phyloP scores from a whole-genome alignment of 1,140 invertebrate species.

The Drosophila mauritiana region DNA sequence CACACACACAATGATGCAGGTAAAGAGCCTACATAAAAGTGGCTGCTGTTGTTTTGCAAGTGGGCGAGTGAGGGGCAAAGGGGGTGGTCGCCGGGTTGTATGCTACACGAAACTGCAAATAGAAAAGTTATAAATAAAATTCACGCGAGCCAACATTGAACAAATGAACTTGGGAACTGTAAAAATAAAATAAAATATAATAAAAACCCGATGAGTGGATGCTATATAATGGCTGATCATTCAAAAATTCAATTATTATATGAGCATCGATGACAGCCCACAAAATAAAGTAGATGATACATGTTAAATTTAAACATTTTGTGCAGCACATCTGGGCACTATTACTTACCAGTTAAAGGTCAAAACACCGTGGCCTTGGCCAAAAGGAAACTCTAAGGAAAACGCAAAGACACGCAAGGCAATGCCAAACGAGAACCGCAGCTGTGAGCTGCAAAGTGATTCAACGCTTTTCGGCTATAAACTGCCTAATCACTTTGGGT shows the following conservation, averaged over 20 bases:
- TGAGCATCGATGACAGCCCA: neutral
- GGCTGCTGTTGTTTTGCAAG: slow-evolving; percentile 47
- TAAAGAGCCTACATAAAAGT: slow-evolving; percentile 51
- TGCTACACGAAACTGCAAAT: slow-evolving; percentile 60
- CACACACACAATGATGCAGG: slow-evolving; percentile 22
- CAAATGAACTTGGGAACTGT: neutral
- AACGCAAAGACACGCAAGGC: slow-evolving; percentile 50
- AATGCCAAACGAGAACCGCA: slow-evolving; percentile 31
- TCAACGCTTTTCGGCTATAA: slow-evolving; percentile 52
- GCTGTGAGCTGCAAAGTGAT: slow-evolving; percentile 61
- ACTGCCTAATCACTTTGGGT: slow-evolving; percentile 62
- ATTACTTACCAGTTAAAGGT: slow-evolving; percentile 23
- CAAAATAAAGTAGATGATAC: neutral
- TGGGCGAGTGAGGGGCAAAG: slow-evolving; percentile 21
- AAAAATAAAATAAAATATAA: neutral
- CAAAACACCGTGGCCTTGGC: slow-evolving; percentile 30
- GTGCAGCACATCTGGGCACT: slow-evolving; percentile 1
- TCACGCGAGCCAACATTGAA: neutral
- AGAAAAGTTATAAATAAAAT: slow-evolving; percentile 70
- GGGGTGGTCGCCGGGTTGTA: slow-evolving; percentile 12
- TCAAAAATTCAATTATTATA: neutral
- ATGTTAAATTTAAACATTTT: neutral
- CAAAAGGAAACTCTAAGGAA: slow-evolving; percentile 28
- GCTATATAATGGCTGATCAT: neutral
- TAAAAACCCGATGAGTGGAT: neutral